Percentiles rank a stretch among this genome's conserved stretches.
phyloP scores from a whole-genome alignment of 2,797 vertebrate genomes.

The Danio tinwini region DNA sequence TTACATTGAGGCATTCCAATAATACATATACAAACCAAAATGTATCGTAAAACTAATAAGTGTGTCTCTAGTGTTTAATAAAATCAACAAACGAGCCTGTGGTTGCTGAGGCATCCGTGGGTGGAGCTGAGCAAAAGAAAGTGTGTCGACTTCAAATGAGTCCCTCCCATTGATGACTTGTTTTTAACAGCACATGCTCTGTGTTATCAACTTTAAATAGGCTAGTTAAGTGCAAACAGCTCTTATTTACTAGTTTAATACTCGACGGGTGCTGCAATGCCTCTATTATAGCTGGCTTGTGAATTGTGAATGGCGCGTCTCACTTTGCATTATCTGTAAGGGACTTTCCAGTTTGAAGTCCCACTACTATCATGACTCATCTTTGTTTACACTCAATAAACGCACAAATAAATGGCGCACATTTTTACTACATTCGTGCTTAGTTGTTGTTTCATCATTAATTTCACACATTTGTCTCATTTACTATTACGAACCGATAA shows the following conservation, averaged over 20 bases:
- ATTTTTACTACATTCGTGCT: neutral
- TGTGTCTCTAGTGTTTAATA: neutral
- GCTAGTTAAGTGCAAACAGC: too few species aligned
- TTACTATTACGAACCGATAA: neutral
- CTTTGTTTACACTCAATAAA: slow-evolving; percentile 33
- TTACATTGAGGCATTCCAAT: neutral
- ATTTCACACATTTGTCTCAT: too few species aligned
- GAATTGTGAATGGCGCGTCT: neutral
- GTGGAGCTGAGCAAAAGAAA: neutral
- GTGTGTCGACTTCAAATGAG: neutral
- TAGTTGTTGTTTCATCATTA: neutral
- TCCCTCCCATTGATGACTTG: neutral
- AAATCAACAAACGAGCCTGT: neutral
- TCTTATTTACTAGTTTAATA: neutral
- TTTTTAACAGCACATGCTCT: slow-evolving; percentile 12
- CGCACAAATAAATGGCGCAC: neutral
- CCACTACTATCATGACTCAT: neutral
- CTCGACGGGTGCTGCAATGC: neutral
- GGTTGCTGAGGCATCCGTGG: neutral
- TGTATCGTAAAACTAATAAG: neutral
- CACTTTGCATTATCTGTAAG: neutral
- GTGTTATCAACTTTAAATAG: neutral
- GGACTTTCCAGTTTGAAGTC: slow-evolving; percentile 1
- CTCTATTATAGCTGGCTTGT: neutral
- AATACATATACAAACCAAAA: neutral